Base-by-base conservation (phyloP, 1,140 invertebrate genomes). In the Temnothorax nylanderi region DNA sequence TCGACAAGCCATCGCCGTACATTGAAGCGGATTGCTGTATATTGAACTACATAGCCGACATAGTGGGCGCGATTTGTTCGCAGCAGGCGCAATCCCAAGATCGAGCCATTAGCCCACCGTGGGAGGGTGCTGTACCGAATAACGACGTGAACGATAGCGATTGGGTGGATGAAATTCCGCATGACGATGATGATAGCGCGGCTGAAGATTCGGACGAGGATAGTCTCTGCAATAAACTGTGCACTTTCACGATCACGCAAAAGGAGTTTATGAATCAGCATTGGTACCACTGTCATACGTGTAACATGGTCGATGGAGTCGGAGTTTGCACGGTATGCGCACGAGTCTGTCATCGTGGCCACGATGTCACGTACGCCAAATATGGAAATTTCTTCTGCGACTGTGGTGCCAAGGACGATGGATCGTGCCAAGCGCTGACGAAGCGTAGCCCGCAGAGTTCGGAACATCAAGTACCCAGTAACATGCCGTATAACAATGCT, bases 371-470 rank as follows among this genome's bases (percentile, higher is more conserved):
- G 0, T 99, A 99, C 95, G 98, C 99, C 26, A 99, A 99, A 94
- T 99, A 98, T 94, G 99, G 99, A 3, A 99, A 99, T 89, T 99
- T 99, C 96, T 99, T 99, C 95, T 99, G 99, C 94, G 99, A 99
- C 94, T 99, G 99, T 95, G 99, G 99, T 4, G 99, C 98, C 8
- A 99, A 99, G 94, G 98, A 99, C 88, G 98, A 99, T 93, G 97
- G 97, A 1, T 97, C 96, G 13, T 96, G 96, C 86, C 96, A 97
- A 95, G 98, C 98, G 18, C 95, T 98, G 58, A 97, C 97, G 0
- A 98, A 98, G 93, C 95, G 97, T 2, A 97, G 96, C 92, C 96
- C 96, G 10, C 96, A 97, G 89, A 94, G 93, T 18, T 93, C 93
- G n/a, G 94, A 96, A 44, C 95, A 94, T 93, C 96, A 93, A 92